Base-by-base conservation (phyloP, 2,797 vertebrate genomes). In the Monodelphis domestica region DNA sequence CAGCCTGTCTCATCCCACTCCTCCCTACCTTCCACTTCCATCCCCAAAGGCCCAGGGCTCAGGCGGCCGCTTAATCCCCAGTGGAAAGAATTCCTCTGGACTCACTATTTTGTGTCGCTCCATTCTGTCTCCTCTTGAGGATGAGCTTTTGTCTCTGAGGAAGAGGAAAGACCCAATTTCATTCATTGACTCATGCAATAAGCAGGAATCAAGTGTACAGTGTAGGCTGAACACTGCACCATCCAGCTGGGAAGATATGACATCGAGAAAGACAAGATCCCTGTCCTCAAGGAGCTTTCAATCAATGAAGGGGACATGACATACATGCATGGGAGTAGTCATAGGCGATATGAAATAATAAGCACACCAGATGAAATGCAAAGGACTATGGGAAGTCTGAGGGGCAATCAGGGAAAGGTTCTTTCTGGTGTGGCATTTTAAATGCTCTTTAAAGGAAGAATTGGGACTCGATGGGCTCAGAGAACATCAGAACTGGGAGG, bases 21-120 rank as follows among this genome's bases (percentile, higher is more conserved):
- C 88, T 14, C 17, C 38, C 28, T 0, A 0, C 1, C 56, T 2
- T 54, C 26, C 30, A 52, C 14, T 7, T 17, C 30, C 21, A 53
- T 33, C 59, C 33, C 0, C 59, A 70, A 4, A n/a, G 59, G 14
- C 59, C n/a, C 63, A 38, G 6, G n/a, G 17, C 21, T 45, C n/a
- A 7, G n/a, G 38, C n/a, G 7, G 3, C 3, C 2, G 63, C n/a
- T 3, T 0, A 45, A n/a, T 5, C 1, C 17, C n/a, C 29, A n/a
- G 45, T 33, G n/a, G 63, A 78, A 78, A 38, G n/a, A 78, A 3
- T 45, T 53, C n/a, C n/a, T 78, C 63, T 24, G 63, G n/a, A 38
- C 63, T 78, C 21, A 1, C 17, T 78, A 14, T 24, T n/a, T 14
- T 10, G 10, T n/a, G 63, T n/a, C 38, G 63, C n/a, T 63, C 33